Conservation (phyloP, 2,888 invertebrate species). For the Morpho achilles region DNA sequence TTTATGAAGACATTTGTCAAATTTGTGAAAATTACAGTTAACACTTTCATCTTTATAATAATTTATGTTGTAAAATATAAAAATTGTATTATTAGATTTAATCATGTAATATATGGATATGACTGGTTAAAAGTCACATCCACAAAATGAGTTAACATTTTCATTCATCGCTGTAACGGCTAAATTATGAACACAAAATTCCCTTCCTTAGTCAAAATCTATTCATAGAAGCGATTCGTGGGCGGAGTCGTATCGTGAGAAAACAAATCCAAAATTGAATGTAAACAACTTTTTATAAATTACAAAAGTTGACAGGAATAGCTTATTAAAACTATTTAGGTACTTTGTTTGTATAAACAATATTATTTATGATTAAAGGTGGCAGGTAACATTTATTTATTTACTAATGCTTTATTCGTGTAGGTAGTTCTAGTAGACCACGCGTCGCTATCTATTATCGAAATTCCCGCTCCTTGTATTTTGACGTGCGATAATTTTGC, state of each 20-base stretch:
- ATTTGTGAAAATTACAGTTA: too few relatives aligned
- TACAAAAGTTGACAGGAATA: slow-evolving; percentile 1
- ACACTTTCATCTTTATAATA: too few relatives aligned
- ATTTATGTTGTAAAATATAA: too few relatives aligned
- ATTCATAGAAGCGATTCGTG: slow-evolving; percentile 60
- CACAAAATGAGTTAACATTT: slow-evolving; percentile 42
- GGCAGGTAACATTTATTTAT: too few relatives aligned
- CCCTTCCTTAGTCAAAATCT: slow-evolving; percentile 59
- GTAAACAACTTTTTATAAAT: slow-evolving; percentile 35
- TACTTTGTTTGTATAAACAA: slow-evolving; percentile 1
- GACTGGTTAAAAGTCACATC: not conserved
- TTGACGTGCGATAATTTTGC: too few relatives aligned
- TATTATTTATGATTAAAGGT: slow-evolving; percentile 2
- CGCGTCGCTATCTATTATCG: too few relatives aligned
- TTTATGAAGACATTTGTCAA: too few relatives aligned
- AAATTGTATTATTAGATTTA: too few relatives aligned
- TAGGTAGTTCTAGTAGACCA: too few relatives aligned
- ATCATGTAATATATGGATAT: not conserved
- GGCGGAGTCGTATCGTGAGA: slow-evolving; percentile 64
- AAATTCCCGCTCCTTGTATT: too few relatives aligned
- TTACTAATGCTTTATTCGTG: too few relatives aligned
- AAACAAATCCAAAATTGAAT: slow-evolving; percentile 58
- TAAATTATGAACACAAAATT: slow-evolving; percentile 62
- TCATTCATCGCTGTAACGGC: slow-evolving; percentile 46
- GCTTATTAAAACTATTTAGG: slow-evolving; percentile 4